Conservation (phyloP, 2,888 invertebrate species). For the Drosophila pullipes region DNA sequence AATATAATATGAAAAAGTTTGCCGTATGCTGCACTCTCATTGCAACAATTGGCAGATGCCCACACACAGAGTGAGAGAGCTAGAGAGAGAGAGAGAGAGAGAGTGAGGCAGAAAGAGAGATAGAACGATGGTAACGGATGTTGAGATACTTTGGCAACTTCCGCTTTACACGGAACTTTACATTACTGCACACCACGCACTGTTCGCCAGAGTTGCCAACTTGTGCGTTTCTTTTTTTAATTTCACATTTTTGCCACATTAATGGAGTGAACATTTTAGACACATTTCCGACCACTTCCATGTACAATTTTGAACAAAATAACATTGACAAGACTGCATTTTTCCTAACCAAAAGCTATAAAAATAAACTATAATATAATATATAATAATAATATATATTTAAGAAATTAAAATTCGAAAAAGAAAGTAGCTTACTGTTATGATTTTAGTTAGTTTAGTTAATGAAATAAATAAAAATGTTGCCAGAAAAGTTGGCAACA, state of each 20-base stretch:
- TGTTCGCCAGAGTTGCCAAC: slow-evolving; percentile 14
- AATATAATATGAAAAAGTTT: slow-evolving; percentile 2
- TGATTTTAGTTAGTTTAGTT: neutral
- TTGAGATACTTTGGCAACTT: slow-evolving; percentile 63
- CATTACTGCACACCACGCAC: slow-evolving; percentile 64
- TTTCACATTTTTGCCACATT: neutral
- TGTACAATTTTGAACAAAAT: no score
- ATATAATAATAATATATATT: neutral
- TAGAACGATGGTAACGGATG: slow-evolving; percentile 50
- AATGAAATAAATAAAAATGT: neutral
- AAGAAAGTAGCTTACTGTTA: no score
- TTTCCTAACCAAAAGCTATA: no score
- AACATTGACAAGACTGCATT: neutral
- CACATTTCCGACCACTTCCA: neutral
- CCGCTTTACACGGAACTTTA: slow-evolving; percentile 60
- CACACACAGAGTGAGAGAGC: slow-evolving; percentile 29
- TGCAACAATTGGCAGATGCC: slow-evolving; percentile 53
- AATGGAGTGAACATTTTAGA: neutral
- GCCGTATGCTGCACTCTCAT: slow-evolving; percentile 31
- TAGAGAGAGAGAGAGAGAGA: neutral
- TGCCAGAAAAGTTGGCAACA: neutral
- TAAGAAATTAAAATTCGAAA: neutral
- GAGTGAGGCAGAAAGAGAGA: neutral
- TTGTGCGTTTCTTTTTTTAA: neutral
- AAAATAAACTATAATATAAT: neutral